phyloP scores from a whole-genome alignment of 2,888 invertebrate genomes.

The Sarcophaga subvicina region DNA sequence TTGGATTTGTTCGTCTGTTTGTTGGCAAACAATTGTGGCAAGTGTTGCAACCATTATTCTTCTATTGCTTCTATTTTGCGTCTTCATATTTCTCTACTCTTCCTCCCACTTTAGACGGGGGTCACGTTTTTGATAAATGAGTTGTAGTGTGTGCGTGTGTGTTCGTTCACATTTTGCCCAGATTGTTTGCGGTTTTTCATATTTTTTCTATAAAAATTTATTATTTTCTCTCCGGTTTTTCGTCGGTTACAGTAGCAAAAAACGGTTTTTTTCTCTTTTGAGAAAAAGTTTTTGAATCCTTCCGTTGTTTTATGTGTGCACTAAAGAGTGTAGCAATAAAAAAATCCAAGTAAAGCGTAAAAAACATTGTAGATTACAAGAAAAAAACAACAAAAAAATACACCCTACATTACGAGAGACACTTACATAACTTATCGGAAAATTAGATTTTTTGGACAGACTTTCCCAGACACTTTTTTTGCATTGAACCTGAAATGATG shows the following conservation, averaged over 20 bases:
- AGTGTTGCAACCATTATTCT: constrained; percentile 64
- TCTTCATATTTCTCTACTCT: constrained; percentile 28
- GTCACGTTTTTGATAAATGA: constrained; percentile 42
- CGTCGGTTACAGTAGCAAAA: constrained; percentile 28
- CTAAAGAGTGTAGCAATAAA: constrained; percentile 15
- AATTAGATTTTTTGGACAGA: too few relatives aligned
- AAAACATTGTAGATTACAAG: too few relatives aligned
- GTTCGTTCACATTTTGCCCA: constrained; percentile 51
- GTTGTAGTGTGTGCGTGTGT: background rate
- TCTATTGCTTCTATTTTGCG: constrained; percentile 38
- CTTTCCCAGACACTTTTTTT: too few relatives aligned
- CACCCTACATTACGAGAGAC: constrained; percentile 3
- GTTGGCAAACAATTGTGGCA: constrained; percentile 64
- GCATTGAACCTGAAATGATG: too few relatives aligned
- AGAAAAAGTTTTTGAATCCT: constrained; percentile 68
- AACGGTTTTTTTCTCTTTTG: constrained; percentile 54
- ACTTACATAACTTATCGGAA: too few relatives aligned
- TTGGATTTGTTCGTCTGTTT: constrained; percentile 32
- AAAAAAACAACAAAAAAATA: too few relatives aligned
- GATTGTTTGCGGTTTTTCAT: constrained; percentile 62
- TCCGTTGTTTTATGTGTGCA: constrained; percentile 51
- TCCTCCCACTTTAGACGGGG: constrained; percentile 28
- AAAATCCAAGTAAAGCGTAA: background rate
- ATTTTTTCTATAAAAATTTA: background rate
- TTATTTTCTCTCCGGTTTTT: constrained; percentile 26